Conservation (phyloP, 2,113 vertebrate genomes). For the Illadopsis cleaveri region DNA sequence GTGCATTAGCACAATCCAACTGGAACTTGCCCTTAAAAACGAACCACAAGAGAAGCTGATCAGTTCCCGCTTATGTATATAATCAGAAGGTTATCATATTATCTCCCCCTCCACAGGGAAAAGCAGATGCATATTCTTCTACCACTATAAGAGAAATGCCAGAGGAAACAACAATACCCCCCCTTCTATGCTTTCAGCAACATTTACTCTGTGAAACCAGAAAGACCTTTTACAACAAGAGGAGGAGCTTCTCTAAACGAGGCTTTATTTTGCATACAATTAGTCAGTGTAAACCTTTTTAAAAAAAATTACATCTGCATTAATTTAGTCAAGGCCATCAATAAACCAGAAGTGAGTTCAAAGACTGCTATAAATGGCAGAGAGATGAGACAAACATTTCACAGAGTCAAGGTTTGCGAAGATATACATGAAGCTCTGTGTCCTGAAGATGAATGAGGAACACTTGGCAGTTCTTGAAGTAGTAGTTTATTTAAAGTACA, state of each 20-base stretch:
- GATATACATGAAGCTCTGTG: constrained; percentile 46
- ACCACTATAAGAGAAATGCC: constrained; percentile 55
- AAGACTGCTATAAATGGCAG: constrained; percentile 48
- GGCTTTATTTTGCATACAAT: constrained; percentile 31
- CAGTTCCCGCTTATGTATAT: constrained; percentile 80
- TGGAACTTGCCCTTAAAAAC: constrained; percentile 79
- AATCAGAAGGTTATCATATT: constrained; percentile 82
- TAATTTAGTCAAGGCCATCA: constrained; percentile 59
- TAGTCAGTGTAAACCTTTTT: constrained; percentile 33
- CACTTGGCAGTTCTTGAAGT: constrained; percentile 81
- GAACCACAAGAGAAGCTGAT: constrained; percentile 78
- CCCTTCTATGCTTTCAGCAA: neutral
- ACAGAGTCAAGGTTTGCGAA: constrained; percentile 55
- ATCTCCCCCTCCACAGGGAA: constrained; percentile 69
- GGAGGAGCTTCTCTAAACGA: constrained; percentile 38
- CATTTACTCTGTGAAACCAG: constrained; percentile 6
- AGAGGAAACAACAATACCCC: constrained; percentile 54
- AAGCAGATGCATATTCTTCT: constrained; percentile 61
- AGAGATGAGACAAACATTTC: constrained; percentile 62
- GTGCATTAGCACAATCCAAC: constrained; percentile 82
- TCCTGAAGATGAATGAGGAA: constrained; percentile 85
- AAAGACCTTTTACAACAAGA: constrained; percentile 30
- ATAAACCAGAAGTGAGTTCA: constrained; percentile 61
- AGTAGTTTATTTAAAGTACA: constrained; percentile 91
- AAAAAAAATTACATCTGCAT: neutral